Evolutionary conservation across 2,113 vertebrate species (phyloP).

Genomic region (Otocyon megalotis): DNA sequence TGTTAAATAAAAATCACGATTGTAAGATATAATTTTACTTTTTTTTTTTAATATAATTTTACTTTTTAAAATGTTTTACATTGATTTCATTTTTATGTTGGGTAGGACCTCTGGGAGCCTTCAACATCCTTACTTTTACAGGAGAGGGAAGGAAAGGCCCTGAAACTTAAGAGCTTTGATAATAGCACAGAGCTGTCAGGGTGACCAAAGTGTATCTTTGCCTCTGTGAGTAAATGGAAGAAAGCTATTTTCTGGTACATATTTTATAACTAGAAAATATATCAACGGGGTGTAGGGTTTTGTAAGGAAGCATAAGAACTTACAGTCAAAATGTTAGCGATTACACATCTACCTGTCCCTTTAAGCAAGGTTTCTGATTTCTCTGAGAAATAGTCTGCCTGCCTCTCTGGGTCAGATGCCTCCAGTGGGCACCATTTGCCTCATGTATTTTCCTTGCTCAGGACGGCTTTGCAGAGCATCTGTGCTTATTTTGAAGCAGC

Average conservation of each 20-base stretch:
- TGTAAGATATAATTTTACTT: background rate
- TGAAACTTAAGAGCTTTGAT: background rate
- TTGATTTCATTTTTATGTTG: background rate
- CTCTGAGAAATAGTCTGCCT: background rate
- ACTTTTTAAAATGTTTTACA: background rate
- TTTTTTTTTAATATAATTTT: background rate
- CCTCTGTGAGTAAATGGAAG: background rate
- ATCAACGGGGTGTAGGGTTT: background rate
- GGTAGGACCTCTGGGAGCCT: background rate
- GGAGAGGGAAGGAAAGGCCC: background rate
- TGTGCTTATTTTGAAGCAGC: background rate
- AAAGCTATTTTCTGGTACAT: background rate
- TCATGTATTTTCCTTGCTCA: background rate
- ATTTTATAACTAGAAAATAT: background rate
- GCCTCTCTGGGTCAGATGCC: background rate
- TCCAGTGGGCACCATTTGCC: background rate
- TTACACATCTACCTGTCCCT: background rate
- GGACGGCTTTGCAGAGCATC: background rate
- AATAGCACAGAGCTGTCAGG: background rate
- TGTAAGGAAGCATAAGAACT: background rate
- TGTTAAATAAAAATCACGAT: conserved; percentile 41
- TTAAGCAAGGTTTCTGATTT: background rate
- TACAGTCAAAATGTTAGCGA: background rate
- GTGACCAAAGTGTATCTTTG: background rate
- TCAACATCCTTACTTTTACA: background rate